phyloP scores from a whole-genome alignment of 2,797 vertebrate species.

The Intellagama lesueurii region DNA sequence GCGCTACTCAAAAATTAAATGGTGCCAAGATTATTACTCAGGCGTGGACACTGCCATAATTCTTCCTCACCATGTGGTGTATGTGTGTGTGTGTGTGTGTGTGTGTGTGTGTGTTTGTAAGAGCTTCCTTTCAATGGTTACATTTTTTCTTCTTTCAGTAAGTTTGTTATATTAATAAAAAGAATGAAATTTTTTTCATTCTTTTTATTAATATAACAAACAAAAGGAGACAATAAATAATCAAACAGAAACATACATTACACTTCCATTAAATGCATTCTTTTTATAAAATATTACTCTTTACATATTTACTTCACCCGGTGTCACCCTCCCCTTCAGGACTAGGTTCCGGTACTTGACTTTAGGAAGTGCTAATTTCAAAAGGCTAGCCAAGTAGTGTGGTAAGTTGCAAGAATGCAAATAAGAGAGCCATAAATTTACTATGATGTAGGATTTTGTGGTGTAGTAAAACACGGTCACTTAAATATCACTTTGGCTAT shows the following conservation, averaged over 20 bases:
- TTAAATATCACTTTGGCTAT: slow-evolving; percentile 23
- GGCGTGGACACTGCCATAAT: not conserved
- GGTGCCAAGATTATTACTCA: not conserved
- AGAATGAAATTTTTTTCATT: too few relatives aligned
- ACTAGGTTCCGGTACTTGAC: too few relatives aligned
- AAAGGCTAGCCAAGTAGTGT: not conserved
- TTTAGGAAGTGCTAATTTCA: not conserved
- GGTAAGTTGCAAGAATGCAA: not conserved
- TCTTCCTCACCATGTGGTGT: not conserved
- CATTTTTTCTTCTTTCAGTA: not conserved
- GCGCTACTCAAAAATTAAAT: not conserved
- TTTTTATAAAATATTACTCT: too few relatives aligned
- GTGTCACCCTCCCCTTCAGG: too few relatives aligned
- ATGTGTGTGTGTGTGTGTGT: not conserved
- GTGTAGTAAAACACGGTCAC: slow-evolving; percentile 7
- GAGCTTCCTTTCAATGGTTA: not conserved
- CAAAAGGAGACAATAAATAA: too few relatives aligned
- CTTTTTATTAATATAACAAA: too few relatives aligned
- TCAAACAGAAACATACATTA: too few relatives aligned
- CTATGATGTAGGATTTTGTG: not conserved
- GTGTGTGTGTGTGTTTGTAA: not conserved
- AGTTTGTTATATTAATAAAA: too few relatives aligned
- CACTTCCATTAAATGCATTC: too few relatives aligned
- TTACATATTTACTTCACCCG: too few relatives aligned
- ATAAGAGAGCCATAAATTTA: slow-evolving; percentile 20